phyloP scores from a whole-genome alignment of 2,888 invertebrate genomes.

The Dicyrtomina minuta region DNA sequence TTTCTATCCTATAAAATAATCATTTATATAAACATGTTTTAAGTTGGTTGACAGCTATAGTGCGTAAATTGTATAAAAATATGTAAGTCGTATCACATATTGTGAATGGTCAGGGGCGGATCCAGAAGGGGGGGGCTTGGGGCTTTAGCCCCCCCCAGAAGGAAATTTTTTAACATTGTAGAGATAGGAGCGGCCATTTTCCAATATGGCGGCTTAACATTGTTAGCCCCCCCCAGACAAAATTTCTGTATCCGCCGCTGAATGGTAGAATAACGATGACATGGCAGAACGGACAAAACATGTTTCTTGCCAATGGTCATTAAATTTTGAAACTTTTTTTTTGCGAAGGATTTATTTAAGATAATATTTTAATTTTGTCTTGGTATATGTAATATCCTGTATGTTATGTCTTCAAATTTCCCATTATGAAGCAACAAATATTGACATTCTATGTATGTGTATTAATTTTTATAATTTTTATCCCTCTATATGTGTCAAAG shows the following conservation, averaged over 20 bases:
- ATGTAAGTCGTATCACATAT: not conserved
- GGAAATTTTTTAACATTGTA: too few relatives aligned
- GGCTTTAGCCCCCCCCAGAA: too few relatives aligned
- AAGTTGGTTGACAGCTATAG: not conserved
- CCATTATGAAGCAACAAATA: not conserved
- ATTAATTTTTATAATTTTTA: not conserved
- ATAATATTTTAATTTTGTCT: not conserved
- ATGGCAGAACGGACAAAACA: constrained; percentile 22
- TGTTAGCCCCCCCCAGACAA: too few relatives aligned
- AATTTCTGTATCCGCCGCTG: too few relatives aligned
- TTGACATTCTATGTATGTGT: not conserved
- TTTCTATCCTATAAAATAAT: too few relatives aligned
- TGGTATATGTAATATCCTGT: not conserved
- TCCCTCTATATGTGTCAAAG: not conserved
- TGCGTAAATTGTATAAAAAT: not conserved
- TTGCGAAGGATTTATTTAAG: not conserved
- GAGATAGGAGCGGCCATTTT: too few relatives aligned
- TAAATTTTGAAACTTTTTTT: not conserved
- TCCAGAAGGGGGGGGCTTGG: too few relatives aligned
- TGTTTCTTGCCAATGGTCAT: constrained; percentile 8
- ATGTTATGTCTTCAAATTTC: constrained; percentile 16
- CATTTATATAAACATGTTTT: too few relatives aligned
- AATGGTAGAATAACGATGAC: not conserved
- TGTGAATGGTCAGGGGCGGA: not conserved
- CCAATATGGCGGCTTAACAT: too few relatives aligned